Conservation (phyloP, 2,888 invertebrate genomes). For the Diadegma fenestrale region DNA sequence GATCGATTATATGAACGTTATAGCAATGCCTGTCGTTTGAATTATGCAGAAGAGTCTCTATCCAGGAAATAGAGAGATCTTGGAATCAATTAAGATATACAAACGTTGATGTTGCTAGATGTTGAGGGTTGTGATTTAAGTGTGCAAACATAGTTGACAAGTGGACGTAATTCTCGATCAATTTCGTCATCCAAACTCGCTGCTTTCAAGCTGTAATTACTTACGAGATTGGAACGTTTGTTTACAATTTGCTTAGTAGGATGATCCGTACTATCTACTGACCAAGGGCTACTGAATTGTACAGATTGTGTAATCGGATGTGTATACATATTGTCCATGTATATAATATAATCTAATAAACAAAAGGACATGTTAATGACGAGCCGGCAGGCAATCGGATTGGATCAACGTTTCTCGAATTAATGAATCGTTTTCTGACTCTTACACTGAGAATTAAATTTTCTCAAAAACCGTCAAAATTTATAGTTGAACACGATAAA, state of each 20-base stretch:
- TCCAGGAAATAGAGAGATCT: constrained; percentile 18
- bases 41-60: neutral
- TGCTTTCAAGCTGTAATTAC: constrained; percentile 58
- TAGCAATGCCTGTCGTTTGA: neutral
- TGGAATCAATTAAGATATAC: constrained; percentile 54
- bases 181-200: constrained; percentile 24
- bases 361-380: neutral
- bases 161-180: constrained; percentile 40
- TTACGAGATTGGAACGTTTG: constrained; percentile 61
- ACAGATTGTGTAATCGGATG: neutral
- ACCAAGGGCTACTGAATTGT: constrained; percentile 16
- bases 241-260: constrained; percentile 52
- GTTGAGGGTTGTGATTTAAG: constrained; percentile 44
- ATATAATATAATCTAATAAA: constrained; percentile 4
- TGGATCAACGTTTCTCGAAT: neutral
- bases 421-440: neutral
- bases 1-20: neutral
- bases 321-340: neutral
- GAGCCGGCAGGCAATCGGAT: neutral
- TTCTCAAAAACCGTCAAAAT: too few species aligned
- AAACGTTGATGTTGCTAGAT: constrained; percentile 32
- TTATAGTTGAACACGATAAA: too few species aligned
- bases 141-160: neutral
- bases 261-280: constrained; percentile 39
- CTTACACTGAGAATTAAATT: too few species aligned